phyloP scores from a whole-genome alignment of 2,113 vertebrate genomes.

The Sus scrofa region DNA sequence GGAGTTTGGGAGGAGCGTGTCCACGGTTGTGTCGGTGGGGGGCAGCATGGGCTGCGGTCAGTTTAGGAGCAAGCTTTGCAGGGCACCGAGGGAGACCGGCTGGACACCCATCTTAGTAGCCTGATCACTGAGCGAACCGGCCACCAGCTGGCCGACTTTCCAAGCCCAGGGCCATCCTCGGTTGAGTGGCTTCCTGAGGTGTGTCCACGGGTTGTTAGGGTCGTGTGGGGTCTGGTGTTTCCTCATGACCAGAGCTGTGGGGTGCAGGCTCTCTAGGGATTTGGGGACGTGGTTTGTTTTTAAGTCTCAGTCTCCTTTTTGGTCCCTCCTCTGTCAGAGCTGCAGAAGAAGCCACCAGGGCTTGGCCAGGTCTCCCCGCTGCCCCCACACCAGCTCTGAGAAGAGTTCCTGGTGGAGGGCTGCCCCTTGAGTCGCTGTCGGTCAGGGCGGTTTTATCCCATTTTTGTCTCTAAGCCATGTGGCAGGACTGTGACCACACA shows the following conservation, averaged over 20 bases:
- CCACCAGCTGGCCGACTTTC: background rate
- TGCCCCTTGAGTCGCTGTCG: too few species aligned
- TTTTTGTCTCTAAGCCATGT: background rate
- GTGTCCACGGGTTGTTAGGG: accelerated
- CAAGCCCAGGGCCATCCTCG: accelerated
- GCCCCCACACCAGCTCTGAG: background rate
- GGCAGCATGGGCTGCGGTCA: accelerated
- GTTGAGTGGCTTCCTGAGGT: accelerated
- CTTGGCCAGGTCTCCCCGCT: background rate
- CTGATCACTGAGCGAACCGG: accelerated
- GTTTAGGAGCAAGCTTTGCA: accelerated
- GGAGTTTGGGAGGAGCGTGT: background rate
- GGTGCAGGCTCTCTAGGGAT: background rate
- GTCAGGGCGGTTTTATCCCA: background rate
- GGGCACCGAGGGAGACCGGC: accelerated
- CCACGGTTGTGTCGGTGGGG: accelerated
- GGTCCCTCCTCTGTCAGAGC: background rate
- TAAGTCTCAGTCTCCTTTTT: background rate
- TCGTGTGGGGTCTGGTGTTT: background rate
- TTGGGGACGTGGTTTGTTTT: background rate
- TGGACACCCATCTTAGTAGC: background rate
- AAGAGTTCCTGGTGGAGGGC: background rate
- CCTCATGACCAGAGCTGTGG: background rate
- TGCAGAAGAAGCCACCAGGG: background rate
- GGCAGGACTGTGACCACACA: background rate